A percentile compares a stretch with the other conserved stretches of the same genome.
Conservation (phyloP, 2,888 invertebrate genomes). For the Cremastinae sp. region DNA sequence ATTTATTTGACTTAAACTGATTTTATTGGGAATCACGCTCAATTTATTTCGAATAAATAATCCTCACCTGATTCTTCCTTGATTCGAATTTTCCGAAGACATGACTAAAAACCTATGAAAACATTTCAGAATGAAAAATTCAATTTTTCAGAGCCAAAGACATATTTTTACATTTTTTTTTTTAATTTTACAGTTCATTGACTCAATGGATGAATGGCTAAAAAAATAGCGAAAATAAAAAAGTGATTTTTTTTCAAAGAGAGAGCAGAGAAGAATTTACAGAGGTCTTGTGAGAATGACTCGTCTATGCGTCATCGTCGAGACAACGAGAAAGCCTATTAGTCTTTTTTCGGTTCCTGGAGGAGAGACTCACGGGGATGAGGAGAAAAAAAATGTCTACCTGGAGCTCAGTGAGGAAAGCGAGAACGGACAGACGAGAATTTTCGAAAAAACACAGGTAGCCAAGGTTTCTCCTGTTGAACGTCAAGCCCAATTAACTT, state of each 20-base stretch:
- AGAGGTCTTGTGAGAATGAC: slow-evolving; percentile 19
- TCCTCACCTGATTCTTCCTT: not conserved
- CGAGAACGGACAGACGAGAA: slow-evolving; percentile 2
- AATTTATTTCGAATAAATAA: slow-evolving; percentile 20
- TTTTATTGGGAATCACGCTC: slow-evolving; percentile 6
- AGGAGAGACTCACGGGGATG: slow-evolving; percentile 15
- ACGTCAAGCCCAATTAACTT: slow-evolving; percentile 41
- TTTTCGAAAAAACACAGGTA: slow-evolving; percentile 22
- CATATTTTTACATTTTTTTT: too few relatives aligned
- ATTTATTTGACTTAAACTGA: slow-evolving; percentile 30
- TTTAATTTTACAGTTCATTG: slow-evolving; percentile 25
- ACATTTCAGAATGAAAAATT: too few relatives aligned
- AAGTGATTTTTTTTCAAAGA: slow-evolving; percentile 9
- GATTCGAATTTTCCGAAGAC: not conserved
- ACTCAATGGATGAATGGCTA: slow-evolving; percentile 6
- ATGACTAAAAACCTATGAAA: not conserved
- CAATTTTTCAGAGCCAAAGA: too few relatives aligned
- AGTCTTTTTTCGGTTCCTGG: slow-evolving; percentile 9
- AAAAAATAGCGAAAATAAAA: not conserved
- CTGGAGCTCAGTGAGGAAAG: slow-evolving; percentile 1
- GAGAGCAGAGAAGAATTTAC: not conserved
- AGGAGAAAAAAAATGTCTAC: slow-evolving; percentile 3
- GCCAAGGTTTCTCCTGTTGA: slow-evolving; percentile 40
- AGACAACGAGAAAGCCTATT: slow-evolving; percentile 32
- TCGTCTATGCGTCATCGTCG: slow-evolving; percentile 38